phyloP scores from a whole-genome alignment of 2,113 vertebrate species.

The Myotis brandtii region DNA sequence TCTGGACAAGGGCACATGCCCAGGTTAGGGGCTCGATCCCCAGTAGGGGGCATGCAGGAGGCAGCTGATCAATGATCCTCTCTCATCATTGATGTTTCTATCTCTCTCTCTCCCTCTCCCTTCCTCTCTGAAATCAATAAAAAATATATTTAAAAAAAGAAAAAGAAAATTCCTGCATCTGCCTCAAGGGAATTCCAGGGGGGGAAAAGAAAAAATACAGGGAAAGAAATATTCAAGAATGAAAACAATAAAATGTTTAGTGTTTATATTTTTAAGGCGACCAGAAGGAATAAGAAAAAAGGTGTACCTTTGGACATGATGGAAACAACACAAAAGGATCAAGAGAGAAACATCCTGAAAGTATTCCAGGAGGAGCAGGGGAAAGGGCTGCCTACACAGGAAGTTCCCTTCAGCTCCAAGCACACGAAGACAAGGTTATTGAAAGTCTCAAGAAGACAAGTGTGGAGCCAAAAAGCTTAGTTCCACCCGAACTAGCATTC shows the following conservation, averaged over 20 bases:
- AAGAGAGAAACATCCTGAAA: neutral
- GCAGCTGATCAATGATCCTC: too few species aligned
- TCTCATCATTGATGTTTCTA: too few species aligned
- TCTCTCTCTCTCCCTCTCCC: too few species aligned
- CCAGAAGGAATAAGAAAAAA: neutral
- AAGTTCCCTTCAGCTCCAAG: neutral
- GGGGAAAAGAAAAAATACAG: neutral
- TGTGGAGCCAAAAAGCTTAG: neutral
- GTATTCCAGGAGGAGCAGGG: neutral
- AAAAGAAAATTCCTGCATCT: neutral
- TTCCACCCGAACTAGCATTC: slow-evolving; percentile 25
- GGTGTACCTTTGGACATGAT: neutral
- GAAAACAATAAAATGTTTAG: neutral
- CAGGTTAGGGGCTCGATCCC: too few species aligned
- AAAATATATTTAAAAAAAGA: neutral
- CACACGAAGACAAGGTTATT: neutral
- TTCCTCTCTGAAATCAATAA: too few species aligned
- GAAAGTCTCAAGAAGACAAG: neutral
- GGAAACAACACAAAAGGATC: neutral
- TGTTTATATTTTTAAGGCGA: neutral
- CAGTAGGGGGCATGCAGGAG: too few species aligned
- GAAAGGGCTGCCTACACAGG: neutral
- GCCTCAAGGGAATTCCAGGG: neutral
- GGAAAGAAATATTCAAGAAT: neutral
- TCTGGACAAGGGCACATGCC: too few species aligned